Percentiles rank a stretch among this genome's conserved stretches.
Evolutionary conservation across 2,888 invertebrate species (phyloP).

Genomic region (Ichneumoninae sp.): DNA sequence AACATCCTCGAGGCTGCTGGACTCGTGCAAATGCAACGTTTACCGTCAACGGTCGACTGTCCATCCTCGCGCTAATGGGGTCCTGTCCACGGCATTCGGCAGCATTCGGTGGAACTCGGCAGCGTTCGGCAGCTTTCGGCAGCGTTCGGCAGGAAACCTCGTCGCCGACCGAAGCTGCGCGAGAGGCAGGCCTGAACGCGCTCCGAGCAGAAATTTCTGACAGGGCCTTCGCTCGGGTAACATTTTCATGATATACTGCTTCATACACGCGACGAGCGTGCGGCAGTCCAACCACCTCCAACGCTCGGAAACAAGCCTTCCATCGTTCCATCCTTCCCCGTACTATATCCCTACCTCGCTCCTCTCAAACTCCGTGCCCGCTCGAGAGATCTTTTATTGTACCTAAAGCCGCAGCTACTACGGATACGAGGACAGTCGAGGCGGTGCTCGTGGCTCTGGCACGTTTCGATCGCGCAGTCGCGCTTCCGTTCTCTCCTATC

Average conservation of each 20-base stretch:
- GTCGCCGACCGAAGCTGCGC: slow-evolving; percentile 3
- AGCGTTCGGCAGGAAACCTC: background rate
- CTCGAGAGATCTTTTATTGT: slow-evolving; percentile 20
- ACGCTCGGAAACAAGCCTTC: background rate
- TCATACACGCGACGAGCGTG: background rate
- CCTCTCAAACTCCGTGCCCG: background rate
- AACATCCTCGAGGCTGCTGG: background rate
- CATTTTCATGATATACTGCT: slow-evolving; percentile 1
- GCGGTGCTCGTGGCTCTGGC: slow-evolving; percentile 39
- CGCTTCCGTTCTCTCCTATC: slow-evolving; percentile 64
- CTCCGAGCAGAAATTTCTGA: background rate
- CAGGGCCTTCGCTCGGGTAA: background rate
- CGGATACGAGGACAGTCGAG: slow-evolving; percentile 34
- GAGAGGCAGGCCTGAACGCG: background rate
- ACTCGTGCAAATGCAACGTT: background rate
- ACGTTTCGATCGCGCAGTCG: slow-evolving; percentile 77
- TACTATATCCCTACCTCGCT: slow-evolving; percentile 5
- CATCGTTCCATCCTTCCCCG: slow-evolving; percentile 7
- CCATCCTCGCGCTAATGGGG: slow-evolving; percentile 42
- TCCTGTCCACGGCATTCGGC: slow-evolving; percentile 15
- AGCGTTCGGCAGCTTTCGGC: background rate
- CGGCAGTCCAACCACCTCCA: slow-evolving; percentile 8
- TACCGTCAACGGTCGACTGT: slow-evolving; percentile 23
- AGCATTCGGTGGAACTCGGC: too few relatives aligned
- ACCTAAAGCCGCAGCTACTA: slow-evolving; percentile 9